Percentiles rank a stretch among this genome's conserved stretches.
These are phyloP conservation scores for Caenorhabditis becei DNA, from an alignment of 2,888 invertebrate genomes.

Conservation along the genomic window DNA sequence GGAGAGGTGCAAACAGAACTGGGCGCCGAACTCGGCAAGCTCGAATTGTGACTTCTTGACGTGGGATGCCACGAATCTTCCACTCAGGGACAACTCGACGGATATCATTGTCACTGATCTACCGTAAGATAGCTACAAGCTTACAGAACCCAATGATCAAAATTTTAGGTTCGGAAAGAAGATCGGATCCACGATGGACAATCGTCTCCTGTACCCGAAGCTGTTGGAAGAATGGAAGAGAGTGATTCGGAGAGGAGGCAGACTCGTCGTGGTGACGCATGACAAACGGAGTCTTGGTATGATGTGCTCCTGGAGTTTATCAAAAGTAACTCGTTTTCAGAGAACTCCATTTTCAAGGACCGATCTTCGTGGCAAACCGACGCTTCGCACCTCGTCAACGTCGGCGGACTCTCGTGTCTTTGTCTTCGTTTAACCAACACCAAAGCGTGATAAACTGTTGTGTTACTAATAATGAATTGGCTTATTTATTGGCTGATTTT, in stretches of 20 bases:
- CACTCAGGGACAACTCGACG: slow-evolving; percentile 83
- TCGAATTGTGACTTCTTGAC: slow-evolving; percentile 70
- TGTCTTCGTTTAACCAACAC: slow-evolving; percentile 39
- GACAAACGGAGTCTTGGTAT: slow-evolving; percentile 66
- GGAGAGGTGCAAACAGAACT: slow-evolving; percentile 75
- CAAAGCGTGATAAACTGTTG: background rate
- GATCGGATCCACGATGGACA: slow-evolving; percentile 83
- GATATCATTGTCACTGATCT: slow-evolving; percentile 85
- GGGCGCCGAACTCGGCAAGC: slow-evolving; percentile 3
- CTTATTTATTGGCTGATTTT: slow-evolving; percentile 19
- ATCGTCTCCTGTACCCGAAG: slow-evolving; percentile 84
- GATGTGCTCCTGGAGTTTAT: background rate
- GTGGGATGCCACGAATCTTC: slow-evolving; percentile 84
- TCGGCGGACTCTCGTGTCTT: slow-evolving; percentile 49
- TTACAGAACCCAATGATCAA: background rate
- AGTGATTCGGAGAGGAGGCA: slow-evolving; percentile 54
- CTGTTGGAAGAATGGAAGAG: slow-evolving; percentile 82
- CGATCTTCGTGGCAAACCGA: slow-evolving; percentile 36
- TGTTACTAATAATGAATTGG: background rate
- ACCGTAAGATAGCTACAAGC: slow-evolving; percentile 52
- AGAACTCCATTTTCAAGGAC: slow-evolving; percentile 33
- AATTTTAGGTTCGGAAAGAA: slow-evolving; percentile 81
- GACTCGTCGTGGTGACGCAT: slow-evolving; percentile 61
- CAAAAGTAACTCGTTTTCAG: too few relatives aligned
- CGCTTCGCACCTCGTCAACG: slow-evolving; percentile 36